Evolutionary conservation across 2,797 vertebrate genomes (phyloP).

Genomic region (Pangasius krempfi): DNA sequence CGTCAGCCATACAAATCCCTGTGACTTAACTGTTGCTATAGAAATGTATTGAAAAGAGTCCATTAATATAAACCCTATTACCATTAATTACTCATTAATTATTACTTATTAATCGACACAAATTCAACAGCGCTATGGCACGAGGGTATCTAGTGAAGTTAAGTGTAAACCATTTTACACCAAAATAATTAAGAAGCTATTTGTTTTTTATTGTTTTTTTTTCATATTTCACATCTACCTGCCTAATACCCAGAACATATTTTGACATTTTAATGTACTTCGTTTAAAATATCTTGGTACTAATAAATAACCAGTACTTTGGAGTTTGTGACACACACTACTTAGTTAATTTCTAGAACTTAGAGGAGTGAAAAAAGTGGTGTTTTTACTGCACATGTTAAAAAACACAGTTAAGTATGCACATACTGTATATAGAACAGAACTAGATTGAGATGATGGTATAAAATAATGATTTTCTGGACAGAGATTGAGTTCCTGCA

Average conservation of each 20-base stretch:
- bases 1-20: not conserved
- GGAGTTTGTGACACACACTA: not conserved
- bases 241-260: not conserved
- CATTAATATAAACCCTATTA: not conserved
- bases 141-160: not conserved
- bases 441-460: not conserved
- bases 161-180: not conserved
- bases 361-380: not conserved
- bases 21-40: not conserved
- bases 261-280: not conserved
- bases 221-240: not conserved
- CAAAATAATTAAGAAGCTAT: not conserved
- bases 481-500: slow-evolving; percentile 50
- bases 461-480: slow-evolving; percentile 24
- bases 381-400: not conserved
- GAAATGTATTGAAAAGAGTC: not conserved
- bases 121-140: no score
- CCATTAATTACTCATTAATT: no score
- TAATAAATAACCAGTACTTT: not conserved
- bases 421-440: not conserved
- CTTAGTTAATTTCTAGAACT: not conserved
- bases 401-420: not conserved
- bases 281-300: not conserved
- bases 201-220: not conserved
- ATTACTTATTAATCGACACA: no score